These are phyloP conservation scores for Enhydra lutris DNA, from an alignment of 2,113 vertebrate genomes.

Conservation along the genomic window DNA sequence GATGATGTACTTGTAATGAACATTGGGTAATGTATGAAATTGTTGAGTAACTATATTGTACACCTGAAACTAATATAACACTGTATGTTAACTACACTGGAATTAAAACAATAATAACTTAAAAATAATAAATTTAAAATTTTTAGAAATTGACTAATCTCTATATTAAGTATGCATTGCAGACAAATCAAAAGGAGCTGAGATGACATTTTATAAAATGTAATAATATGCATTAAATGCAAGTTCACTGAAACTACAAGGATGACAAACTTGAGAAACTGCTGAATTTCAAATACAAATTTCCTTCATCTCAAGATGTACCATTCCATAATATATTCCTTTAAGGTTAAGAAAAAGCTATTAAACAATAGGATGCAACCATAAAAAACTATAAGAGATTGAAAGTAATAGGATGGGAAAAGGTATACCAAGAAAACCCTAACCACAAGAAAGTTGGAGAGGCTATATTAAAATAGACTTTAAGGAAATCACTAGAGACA, in stretches of 20 bases:
- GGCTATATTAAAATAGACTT: background rate
- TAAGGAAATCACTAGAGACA: background rate
- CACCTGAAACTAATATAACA: background rate
- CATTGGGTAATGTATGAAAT: background rate
- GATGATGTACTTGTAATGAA: background rate
- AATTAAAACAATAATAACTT: background rate
- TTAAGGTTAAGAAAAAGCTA: background rate
- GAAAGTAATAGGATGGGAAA: background rate
- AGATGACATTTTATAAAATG: background rate
- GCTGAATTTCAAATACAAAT: background rate
- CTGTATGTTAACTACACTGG: background rate
- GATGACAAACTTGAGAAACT: background rate
- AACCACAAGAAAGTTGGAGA: background rate
- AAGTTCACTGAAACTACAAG: background rate
- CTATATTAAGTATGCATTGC: background rate
- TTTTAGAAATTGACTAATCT: background rate
- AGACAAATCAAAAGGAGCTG: background rate
- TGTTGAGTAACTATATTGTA: background rate
- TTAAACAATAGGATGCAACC: background rate
- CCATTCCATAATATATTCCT: background rate
- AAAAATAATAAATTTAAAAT: background rate
- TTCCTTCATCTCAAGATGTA: background rate
- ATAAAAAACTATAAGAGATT: background rate
- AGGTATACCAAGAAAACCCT: background rate
- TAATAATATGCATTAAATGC: background rate